A percentile compares a stretch with the other conserved stretches of the same genome.
Evolutionary conservation across 2,797 vertebrate genomes (phyloP).

Genomic region (Rhabdophis nuchalis): DNA sequence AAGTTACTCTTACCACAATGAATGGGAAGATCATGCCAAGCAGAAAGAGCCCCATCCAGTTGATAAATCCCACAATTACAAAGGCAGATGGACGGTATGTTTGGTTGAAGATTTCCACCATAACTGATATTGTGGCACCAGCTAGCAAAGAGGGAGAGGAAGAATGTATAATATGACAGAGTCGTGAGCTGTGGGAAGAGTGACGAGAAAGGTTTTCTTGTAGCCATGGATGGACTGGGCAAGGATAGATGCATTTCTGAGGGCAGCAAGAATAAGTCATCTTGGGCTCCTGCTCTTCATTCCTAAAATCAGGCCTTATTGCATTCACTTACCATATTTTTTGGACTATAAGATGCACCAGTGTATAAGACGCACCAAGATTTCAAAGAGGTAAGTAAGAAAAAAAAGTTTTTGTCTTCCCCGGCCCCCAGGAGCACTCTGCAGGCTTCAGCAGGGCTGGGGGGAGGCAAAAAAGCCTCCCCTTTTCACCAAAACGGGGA

Average conservation of each 20-base stretch:
- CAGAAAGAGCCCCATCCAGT: slow-evolving; percentile 87
- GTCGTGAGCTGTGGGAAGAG: neutral
- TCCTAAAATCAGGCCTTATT: neutral
- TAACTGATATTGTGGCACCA: slow-evolving; percentile 83
- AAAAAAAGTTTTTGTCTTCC: too few relatives aligned
- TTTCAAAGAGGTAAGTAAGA: too few relatives aligned
- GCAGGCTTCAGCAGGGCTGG: too few relatives aligned
- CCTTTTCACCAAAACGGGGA: too few relatives aligned
- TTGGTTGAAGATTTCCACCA: slow-evolving; percentile 92
- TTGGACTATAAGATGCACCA: too few relatives aligned
- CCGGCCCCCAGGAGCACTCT: too few relatives aligned
- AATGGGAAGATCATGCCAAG: slow-evolving; percentile 86
- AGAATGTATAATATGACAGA: neutral
- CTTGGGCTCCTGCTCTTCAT: neutral
- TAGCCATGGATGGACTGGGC: neutral
- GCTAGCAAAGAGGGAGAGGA: slow-evolving; percentile 67
- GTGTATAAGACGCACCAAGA: too few relatives aligned
- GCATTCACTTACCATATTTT: neutral
- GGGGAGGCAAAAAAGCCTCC: too few relatives aligned
- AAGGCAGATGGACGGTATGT: slow-evolving; percentile 85
- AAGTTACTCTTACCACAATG: slow-evolving; percentile 75
- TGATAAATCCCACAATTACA: slow-evolving; percentile 83
- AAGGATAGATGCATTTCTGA: too few relatives aligned
- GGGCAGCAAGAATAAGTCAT: neutral
- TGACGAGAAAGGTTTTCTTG: neutral